A percentile compares a stretch with the other conserved stretches of the same genome.
Conservation (phyloP, 2,888 invertebrate genomes). For the Papilio protenor region DNA sequence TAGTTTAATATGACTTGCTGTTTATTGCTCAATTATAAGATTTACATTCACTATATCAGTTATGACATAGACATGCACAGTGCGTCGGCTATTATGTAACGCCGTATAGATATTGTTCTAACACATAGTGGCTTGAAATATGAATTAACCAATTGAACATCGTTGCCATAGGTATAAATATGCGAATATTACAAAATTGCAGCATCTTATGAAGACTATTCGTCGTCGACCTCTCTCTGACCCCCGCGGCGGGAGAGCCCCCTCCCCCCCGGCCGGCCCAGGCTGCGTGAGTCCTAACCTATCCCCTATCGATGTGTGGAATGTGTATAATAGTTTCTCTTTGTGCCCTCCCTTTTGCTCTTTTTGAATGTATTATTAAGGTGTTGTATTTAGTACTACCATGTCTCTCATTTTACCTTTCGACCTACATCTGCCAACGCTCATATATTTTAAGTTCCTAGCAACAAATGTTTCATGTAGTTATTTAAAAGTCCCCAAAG, state of each 20-base stretch:
- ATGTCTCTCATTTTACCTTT: constrained; percentile 50
- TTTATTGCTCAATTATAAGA: constrained; percentile 31
- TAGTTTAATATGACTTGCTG: constrained; percentile 29
- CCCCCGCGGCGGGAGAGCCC: constrained; percentile 80
- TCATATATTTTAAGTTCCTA: constrained; percentile 27
- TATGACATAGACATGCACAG: constrained; percentile 24
- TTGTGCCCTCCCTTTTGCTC: constrained; percentile 52
- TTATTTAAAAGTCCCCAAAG: constrained; percentile 10
- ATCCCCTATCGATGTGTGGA: constrained; percentile 80
- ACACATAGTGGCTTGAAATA: constrained; percentile 51
- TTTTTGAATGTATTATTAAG: constrained; percentile 64
- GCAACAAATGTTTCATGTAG: neutral
- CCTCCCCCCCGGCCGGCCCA: constrained; percentile 73
- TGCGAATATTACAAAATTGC: constrained; percentile 85
- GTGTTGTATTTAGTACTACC: constrained; percentile 67
- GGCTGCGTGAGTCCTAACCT: constrained; percentile 80
- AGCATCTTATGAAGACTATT: constrained; percentile 89
- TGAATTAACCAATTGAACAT: constrained; percentile 75
- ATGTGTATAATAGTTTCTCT: constrained; percentile 72
- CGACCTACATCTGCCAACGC: constrained; percentile 44
- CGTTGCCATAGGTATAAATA: constrained; percentile 83
- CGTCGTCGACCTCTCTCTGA: constrained; percentile 89
- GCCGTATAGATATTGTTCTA: constrained; percentile 23
- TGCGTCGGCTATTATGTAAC: constrained; percentile 17
- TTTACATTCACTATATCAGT: constrained; percentile 11